Evolutionary conservation across 1,140 invertebrate genomes (phyloP).

Genomic region (Catajapyx aquilonaris): DNA sequence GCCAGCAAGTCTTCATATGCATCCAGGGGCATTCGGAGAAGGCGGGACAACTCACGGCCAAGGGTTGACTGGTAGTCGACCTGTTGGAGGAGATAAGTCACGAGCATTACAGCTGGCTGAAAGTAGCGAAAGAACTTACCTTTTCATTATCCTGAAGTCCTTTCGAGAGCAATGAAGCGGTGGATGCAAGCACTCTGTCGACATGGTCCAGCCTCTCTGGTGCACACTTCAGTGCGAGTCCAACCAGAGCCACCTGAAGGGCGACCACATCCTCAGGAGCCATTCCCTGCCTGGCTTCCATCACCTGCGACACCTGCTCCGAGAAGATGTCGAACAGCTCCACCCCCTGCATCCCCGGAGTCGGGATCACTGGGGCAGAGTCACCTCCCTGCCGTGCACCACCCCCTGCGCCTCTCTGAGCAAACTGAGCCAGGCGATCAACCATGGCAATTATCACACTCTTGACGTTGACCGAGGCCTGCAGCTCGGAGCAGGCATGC

Average conservation of each 20-base stretch:
- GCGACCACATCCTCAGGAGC: conserved; percentile 89
- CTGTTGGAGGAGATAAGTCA: neutral
- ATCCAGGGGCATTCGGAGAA: conserved; percentile 86
- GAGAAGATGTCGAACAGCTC: conserved; percentile 96
- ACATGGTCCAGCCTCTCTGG: conserved; percentile 85
- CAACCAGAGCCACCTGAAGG: conserved; percentile 83
- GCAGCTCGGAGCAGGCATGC: conserved; percentile 89
- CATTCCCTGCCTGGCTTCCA: conserved; percentile 75
- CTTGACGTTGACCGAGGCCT: conserved; percentile 90
- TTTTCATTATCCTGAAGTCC: conserved; percentile 50
- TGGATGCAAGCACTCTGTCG: conserved; percentile 83
- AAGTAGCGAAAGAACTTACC: conserved; percentile 26
- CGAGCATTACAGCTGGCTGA: neutral
- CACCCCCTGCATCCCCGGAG: too few species aligned
- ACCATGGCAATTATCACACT: conserved; percentile 95
- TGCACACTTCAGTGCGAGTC: conserved; percentile 90
- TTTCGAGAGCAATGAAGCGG: conserved; percentile 62
- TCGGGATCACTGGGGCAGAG: too few species aligned
- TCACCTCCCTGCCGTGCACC: too few species aligned
- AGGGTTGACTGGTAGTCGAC: conserved; percentile 54
- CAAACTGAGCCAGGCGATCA: conserved; percentile 68
- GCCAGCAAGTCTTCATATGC: conserved; percentile 84
- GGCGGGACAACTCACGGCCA: conserved; percentile 73
- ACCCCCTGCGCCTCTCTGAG: conserved; percentile 45
- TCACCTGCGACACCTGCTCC: conserved; percentile 88